Base-by-base conservation (phyloP, 64 coral and sea anemone species). In the Actinia equina region DNA sequence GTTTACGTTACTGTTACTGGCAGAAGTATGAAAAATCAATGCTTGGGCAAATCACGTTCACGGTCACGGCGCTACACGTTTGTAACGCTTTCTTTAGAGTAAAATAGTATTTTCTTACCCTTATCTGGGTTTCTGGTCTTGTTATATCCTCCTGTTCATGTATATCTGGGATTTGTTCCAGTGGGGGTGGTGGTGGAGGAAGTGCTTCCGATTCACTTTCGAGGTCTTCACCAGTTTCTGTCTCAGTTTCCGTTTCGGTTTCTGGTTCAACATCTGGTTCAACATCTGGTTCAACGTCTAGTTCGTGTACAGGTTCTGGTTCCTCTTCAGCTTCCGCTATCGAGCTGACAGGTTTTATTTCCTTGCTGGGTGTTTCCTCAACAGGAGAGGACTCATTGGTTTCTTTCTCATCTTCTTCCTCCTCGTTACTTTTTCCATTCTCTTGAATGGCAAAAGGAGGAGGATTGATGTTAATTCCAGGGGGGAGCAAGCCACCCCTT, bases 171-270 rank as follows among this genome's bases (percentile, higher is more conserved):
- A 86, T 80, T 16, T 77, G 45, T 59, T 79, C 91, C 5, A 78
- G 86, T 25, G 85, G 77, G 17, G 91, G 90, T 51, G 90, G 91
- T 19, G 91, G 91, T 1, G 91, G 91, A n/a, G 83, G 86, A 37
- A 87, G 91, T 11, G 92, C 82, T 80, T 96, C 94, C 57, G 86
- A 41, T 65, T 96, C 94, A 20, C 49, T 76, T 44, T 96, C 94
- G 27, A 81, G 83, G n/a, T 92, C 91, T 42, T 80, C 87, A 18
- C 82, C 91, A n/a, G 53, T 67, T 37, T 96, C 94, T 22, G 71
- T 85, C 77, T 95, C 94, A 15, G 90, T 92, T 64, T 92, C 90
- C 17, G 91, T 88, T 79, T 88, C 86, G 8, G 88, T 83, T 3
- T 85, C 88, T 80, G 85, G 19, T 52, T 90, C 91, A 51, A 45